These are phyloP conservation scores for Nannoperca australis DNA, from an alignment of 2,797 vertebrate species.

Conservation along the genomic window DNA sequence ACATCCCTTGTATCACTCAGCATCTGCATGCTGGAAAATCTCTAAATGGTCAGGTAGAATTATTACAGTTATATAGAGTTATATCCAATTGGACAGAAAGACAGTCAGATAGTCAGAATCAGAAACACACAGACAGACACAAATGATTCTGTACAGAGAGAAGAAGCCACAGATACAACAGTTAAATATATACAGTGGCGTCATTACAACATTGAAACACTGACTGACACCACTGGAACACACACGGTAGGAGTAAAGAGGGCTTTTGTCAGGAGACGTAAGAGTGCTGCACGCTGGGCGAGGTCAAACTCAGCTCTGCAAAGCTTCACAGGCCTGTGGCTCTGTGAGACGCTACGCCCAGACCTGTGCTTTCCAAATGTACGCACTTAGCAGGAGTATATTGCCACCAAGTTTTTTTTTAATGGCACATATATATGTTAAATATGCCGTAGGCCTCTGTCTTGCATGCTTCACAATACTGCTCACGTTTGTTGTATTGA, in stretches of 20 bases:
- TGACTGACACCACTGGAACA: conserved; percentile 61
- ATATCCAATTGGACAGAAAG: conserved; percentile 58
- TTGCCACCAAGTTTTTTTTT: conserved; percentile 21
- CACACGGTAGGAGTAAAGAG: conserved; percentile 47
- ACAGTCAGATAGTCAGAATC: conserved; percentile 61
- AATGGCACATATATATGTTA: conserved; percentile 39
- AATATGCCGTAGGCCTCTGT: conserved; percentile 35
- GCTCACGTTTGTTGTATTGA: conserved; percentile 44
- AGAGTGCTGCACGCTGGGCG: conserved; percentile 34
- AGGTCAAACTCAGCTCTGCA: conserved; percentile 34
- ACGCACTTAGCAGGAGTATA: conserved; percentile 27
- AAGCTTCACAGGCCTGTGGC: conserved; percentile 21
- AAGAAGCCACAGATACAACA: conserved; percentile 63
- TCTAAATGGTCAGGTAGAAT: conserved; percentile 15
- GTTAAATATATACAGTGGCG: conserved; percentile 68
- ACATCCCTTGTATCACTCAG: conserved; percentile 26
- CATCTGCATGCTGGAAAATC: conserved; percentile 15
- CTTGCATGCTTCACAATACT: conserved; percentile 68
- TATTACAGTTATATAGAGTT: conserved; percentile 34
- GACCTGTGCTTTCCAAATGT: conserved; percentile 16
- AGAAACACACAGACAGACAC: conserved; percentile 66
- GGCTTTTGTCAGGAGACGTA: conserved; percentile 22
- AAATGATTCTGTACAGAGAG: conserved; percentile 39
- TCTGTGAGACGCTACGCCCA: conserved; percentile 27
- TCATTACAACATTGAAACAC: conserved; percentile 68